These are phyloP conservation scores for Apogon hyalosoma DNA, from an alignment of 2,797 vertebrate species.

Conservation along the genomic window DNA sequence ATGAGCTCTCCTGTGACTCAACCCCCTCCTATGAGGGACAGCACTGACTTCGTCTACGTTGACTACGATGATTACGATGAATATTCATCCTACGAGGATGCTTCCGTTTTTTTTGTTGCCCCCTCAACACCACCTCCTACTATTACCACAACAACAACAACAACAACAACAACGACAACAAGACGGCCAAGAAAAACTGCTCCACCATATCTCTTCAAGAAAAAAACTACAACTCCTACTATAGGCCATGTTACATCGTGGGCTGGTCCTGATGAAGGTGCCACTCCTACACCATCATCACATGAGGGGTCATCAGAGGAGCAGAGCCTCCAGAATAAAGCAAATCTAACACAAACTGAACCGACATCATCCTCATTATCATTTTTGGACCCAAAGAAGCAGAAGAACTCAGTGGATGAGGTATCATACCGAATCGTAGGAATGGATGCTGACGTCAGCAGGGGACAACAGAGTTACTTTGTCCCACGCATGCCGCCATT, in stretches of 20 bases:
- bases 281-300: slow-evolving; percentile 3
- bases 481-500: slow-evolving; percentile 81
- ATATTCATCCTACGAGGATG: slow-evolving; percentile 29
- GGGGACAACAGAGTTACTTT: slow-evolving; percentile 87
- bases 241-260: not conserved
- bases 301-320: not conserved
- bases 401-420: slow-evolving; percentile 87
- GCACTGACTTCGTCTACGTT: slow-evolving; percentile 68
- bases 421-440: slow-evolving; percentile 85
- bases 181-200: slow-evolving; percentile 23
- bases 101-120: not conserved
- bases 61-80: slow-evolving; percentile 68
- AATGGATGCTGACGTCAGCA: slow-evolving; percentile 79
- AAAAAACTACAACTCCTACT: slow-evolving; percentile 16
- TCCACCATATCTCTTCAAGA: slow-evolving; percentile 31
- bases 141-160: not conserved
- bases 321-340: not conserved
- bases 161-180: not conserved
- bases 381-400: slow-evolving; percentile 69
- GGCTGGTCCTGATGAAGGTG: slow-evolving; percentile 25
- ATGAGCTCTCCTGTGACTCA: slow-evolving; percentile 9
- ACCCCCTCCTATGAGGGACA: slow-evolving; percentile 26
- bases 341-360: slow-evolving; percentile 1
- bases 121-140: not conserved
- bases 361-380: slow-evolving; percentile 5